These are phyloP conservation scores for Lipophrys pholis DNA, from an alignment of 2,113 vertebrate species.

Conservation along the genomic window DNA sequence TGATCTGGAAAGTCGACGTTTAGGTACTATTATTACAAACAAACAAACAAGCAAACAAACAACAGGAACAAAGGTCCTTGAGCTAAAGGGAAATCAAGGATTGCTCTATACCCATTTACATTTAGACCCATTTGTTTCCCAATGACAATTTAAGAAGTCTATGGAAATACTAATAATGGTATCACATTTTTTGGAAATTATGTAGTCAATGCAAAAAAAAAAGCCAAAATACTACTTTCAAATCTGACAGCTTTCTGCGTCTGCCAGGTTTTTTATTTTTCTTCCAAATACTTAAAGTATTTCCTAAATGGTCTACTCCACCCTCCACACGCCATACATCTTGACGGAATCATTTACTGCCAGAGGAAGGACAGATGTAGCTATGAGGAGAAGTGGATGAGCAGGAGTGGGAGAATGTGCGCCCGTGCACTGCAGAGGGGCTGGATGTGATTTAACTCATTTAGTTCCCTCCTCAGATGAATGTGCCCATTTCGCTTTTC, in stretches of 20 bases:
- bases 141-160: no score
- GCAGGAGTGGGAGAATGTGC: conserved; percentile 24
- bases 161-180: no score
- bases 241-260: background rate
- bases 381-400: conserved; percentile 43
- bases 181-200: no score
- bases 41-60: no score
- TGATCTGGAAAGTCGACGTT: background rate
- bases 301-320: conserved; percentile 42
- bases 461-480: conserved; percentile 48
- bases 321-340: conserved; percentile 52
- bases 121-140: no score
- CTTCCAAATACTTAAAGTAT: conserved; percentile 39
- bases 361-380: conserved; percentile 27
- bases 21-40: background rate
- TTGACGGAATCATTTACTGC: conserved; percentile 50
- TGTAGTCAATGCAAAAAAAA: no score
- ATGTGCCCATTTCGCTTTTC: conserved; percentile 48
- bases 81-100: no score
- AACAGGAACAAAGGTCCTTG: no score
- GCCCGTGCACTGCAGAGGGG: conserved; percentile 15
- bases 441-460: conserved; percentile 38
- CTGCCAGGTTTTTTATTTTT: conserved; percentile 12
- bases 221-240: background rate
- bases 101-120: no score